phyloP scores from a whole-genome alignment of 2,797 vertebrate genomes.

The Thalassophryne amazonica region DNA sequence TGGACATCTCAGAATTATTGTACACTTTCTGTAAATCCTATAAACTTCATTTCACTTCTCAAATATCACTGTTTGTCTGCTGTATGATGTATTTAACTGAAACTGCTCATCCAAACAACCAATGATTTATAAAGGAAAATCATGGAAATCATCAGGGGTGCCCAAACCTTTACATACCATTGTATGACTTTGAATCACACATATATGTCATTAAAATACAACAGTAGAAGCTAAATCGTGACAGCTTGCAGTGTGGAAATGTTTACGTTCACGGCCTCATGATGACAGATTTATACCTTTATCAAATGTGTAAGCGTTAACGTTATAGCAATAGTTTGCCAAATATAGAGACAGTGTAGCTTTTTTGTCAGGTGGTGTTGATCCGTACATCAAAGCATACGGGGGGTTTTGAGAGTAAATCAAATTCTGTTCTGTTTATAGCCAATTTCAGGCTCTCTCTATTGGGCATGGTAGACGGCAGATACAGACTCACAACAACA shows the following conservation, averaged over 20 bases:
- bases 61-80: too few relatives aligned
- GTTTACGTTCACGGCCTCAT: slow-evolving; percentile 25
- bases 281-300: slow-evolving; percentile 54
- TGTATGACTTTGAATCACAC: too few relatives aligned
- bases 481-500: slow-evolving; percentile 24
- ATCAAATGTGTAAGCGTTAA: slow-evolving; percentile 44
- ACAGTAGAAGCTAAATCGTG: slow-evolving; percentile 16
- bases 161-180: too few relatives aligned
- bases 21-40: too few relatives aligned
- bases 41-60: too few relatives aligned
- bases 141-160: too few relatives aligned
- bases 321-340: slow-evolving; percentile 23
- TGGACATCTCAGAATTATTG: too few relatives aligned
- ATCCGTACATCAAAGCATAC: slow-evolving; percentile 56
- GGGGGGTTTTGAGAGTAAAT: slow-evolving; percentile 58
- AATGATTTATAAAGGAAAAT: too few relatives aligned
- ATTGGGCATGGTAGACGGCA: slow-evolving; percentile 32
- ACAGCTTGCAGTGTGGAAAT: slow-evolving; percentile 32
- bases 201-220: slow-evolving; percentile 27
- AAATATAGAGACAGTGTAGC: slow-evolving; percentile 29
- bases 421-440: slow-evolving; percentile 71
- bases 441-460: slow-evolving; percentile 55
- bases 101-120: too few relatives aligned
- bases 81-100: too few relatives aligned
- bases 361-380: slow-evolving; percentile 61